These are phyloP conservation scores for Drosophila sproati DNA, from an alignment of 1,140 invertebrate species.

Conservation along the genomic window DNA sequence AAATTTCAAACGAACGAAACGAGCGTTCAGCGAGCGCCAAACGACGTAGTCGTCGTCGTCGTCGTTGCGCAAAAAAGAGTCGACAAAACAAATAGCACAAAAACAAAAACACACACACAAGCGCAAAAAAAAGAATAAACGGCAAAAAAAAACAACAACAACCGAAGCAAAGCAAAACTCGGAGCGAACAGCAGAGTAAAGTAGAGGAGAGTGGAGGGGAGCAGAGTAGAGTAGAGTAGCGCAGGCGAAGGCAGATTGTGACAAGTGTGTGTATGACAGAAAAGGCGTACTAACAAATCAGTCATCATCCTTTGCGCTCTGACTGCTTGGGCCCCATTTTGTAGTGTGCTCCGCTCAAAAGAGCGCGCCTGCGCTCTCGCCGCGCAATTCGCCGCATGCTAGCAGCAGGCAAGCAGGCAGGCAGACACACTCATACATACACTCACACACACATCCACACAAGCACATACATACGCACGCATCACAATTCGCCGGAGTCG, in stretches of 20 bases:
- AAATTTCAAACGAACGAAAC: slow-evolving; percentile 83
- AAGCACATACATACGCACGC: slow-evolving; percentile 17
- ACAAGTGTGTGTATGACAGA: slow-evolving; percentile 83
- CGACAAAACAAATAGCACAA: slow-evolving; percentile 59
- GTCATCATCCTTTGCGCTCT: slow-evolving; percentile 74
- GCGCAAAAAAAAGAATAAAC: slow-evolving; percentile 27
- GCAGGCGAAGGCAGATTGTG: slow-evolving; percentile 52
- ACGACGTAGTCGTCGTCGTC: slow-evolving; percentile 45
- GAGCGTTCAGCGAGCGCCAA: slow-evolving; percentile 48
- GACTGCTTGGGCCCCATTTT: slow-evolving; percentile 56
- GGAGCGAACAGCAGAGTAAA: slow-evolving; percentile 6
- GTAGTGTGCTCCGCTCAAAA: slow-evolving; percentile 33
- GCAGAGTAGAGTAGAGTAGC: slow-evolving; percentile 30
- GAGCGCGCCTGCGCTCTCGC: slow-evolving; percentile 71
- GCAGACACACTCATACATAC: slow-evolving; percentile 28
- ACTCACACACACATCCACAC: slow-evolving; percentile 19
- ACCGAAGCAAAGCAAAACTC: slow-evolving; percentile 16
- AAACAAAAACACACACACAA: slow-evolving; percentile 31
- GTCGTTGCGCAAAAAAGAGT: slow-evolving; percentile 73
- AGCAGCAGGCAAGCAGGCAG: slow-evolving; percentile 17
- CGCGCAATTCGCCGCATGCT: slow-evolving; percentile 50
- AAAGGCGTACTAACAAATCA: slow-evolving; percentile 84
- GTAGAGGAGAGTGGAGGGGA: slow-evolving; percentile 11
- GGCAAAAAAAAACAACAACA: background rate
- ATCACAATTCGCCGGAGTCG: slow-evolving; percentile 45